phyloP scores from a whole-genome alignment of 2,113 vertebrate species.

The Bettongia penicillata region DNA sequence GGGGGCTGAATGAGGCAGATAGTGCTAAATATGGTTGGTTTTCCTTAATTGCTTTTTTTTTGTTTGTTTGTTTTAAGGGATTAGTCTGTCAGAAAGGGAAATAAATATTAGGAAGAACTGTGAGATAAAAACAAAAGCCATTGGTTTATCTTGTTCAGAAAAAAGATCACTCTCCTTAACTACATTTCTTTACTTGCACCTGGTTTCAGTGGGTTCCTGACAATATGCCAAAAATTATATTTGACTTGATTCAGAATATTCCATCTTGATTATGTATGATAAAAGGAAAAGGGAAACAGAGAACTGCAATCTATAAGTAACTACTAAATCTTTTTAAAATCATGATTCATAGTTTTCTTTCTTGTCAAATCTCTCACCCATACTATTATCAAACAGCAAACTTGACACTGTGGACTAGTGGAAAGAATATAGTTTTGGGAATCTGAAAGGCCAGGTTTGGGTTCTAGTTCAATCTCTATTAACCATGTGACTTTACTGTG shows the following conservation, averaged over 20 bases:
- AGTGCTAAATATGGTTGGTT: background rate
- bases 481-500: background rate
- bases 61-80: background rate
- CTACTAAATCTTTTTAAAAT: conserved; percentile 2
- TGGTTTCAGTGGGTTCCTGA: background rate
- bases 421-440: too few relatives aligned
- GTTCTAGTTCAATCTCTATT: background rate
- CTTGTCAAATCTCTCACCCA: background rate
- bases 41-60: too few relatives aligned
- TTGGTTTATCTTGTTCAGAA: background rate
- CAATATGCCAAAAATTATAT: background rate
- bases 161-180: background rate
- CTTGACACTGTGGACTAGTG: background rate
- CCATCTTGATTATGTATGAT: background rate
- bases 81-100: background rate
- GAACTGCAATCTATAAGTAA: background rate
- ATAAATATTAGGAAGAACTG: background rate
- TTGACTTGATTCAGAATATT: background rate
- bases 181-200: background rate
- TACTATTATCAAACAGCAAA: background rate
- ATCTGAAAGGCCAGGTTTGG: too few relatives aligned
- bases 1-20: background rate
- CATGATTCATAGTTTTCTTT: conserved; percentile 32
- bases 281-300: conserved; percentile 4
- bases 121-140: background rate